Percentiles rank a stretch among this genome's conserved stretches.
Conservation (phyloP, 2,888 invertebrate genomes). For the Amiota mariae region DNA sequence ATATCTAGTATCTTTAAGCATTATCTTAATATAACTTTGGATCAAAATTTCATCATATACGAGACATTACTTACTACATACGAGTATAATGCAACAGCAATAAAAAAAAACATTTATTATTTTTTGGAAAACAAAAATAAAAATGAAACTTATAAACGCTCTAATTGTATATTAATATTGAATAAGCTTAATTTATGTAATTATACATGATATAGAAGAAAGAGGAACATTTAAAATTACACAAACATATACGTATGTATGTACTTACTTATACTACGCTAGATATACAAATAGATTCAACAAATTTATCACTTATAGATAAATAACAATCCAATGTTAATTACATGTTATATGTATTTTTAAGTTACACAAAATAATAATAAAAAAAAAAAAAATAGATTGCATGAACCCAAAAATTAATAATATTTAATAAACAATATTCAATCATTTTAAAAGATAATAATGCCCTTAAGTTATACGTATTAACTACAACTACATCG, state of each 20-base stretch:
- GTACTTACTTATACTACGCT: not conserved
- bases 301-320: constrained; percentile 22
- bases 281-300: constrained; percentile 2
- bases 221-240: constrained; percentile 4
- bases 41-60: too few relatives aligned
- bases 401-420: not conserved
- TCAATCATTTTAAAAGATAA: not conserved
- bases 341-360: constrained; percentile 2
- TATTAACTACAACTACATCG: too few relatives aligned
- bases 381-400: not conserved
- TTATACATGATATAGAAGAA: constrained; percentile 3
- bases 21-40: too few relatives aligned
- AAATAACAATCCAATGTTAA: not conserved
- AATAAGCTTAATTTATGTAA: constrained; percentile 13
- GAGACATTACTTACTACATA: too few relatives aligned
- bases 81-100: too few relatives aligned
- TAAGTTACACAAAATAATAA: not conserved
- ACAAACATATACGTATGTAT: not conserved
- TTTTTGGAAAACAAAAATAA: not conserved
- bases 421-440: not conserved
- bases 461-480: not conserved
- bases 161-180: constrained; percentile 21
- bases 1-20: too few relatives aligned
- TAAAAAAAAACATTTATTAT: too few relatives aligned
- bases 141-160: not conserved